Conservation (phyloP, 2,888 invertebrate genomes). For the Athalia cordata region DNA sequence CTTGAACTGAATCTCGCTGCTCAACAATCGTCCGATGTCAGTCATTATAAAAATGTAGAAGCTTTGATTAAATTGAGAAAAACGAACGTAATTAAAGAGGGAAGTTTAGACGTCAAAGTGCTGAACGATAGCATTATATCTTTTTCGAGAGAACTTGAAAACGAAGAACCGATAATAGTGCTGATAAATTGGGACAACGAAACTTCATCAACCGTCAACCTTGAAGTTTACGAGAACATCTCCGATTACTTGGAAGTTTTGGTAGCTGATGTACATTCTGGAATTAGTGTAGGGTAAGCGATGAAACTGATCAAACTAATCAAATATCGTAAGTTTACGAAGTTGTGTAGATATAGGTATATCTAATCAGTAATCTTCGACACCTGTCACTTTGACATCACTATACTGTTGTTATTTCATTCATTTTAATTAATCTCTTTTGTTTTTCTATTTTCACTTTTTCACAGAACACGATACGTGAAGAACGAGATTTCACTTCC, state of each 20-base stretch:
- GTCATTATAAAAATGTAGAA: conserved; percentile 75
- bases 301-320: neutral
- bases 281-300: conserved; percentile 26
- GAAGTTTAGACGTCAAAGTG: conserved; percentile 63
- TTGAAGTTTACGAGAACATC: neutral
- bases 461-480: too few relatives aligned
- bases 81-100: conserved; percentile 72
- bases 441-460: too few relatives aligned
- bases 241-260: conserved; percentile 43
- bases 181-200: conserved; percentile 34
- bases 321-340: neutral
- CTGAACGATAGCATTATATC: conserved; percentile 46
- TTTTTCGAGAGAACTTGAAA: conserved; percentile 48
- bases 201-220: neutral
- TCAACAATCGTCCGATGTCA: conserved; percentile 73
- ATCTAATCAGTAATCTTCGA: neutral
- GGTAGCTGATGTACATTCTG: conserved; percentile 48
- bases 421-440: too few relatives aligned
- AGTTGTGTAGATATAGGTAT: neutral
- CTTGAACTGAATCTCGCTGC: conserved; percentile 76
- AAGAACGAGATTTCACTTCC: too few relatives aligned
- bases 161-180: conserved; percentile 14
- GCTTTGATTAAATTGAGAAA: conserved; percentile 62
- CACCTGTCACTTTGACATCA: too few relatives aligned
- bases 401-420: too few relatives aligned